A percentile compares a stretch with the other conserved stretches of the same genome.
Evolutionary conservation across 2,888 invertebrate species (phyloP).

Genomic region (Dicycla oo): DNA sequence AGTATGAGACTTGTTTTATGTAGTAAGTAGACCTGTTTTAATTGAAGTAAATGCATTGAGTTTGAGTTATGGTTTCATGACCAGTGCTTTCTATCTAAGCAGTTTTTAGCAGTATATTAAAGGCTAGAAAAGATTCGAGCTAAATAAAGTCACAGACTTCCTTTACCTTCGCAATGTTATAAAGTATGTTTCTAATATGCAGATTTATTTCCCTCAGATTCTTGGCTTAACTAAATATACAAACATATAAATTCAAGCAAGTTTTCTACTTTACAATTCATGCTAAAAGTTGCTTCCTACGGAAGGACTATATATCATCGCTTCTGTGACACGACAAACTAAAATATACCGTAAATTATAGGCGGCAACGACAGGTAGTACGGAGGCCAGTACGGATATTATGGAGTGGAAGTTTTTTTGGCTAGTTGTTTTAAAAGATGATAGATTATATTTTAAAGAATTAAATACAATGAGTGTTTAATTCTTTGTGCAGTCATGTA

Average conservation of each 20-base stretch:
- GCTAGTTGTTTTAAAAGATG: neutral
- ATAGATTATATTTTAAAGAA: too few relatives aligned
- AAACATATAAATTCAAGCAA: slow-evolving; percentile 58
- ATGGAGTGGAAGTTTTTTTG: slow-evolving; percentile 20
- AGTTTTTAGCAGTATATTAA: neutral
- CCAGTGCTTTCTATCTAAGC: neutral
- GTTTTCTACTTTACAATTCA: slow-evolving; percentile 63
- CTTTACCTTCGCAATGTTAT: slow-evolving; percentile 6
- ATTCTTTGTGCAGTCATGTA: too few relatives aligned
- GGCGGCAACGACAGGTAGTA: slow-evolving; percentile 50
- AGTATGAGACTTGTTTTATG: too few relatives aligned
- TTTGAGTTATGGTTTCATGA: too few relatives aligned
- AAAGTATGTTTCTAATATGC: slow-evolving; percentile 48
- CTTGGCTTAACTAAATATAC: slow-evolving; percentile 51
- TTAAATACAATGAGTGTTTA: too few relatives aligned
- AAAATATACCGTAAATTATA: slow-evolving; percentile 61
- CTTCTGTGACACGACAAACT: slow-evolving; percentile 54
- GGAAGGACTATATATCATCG: slow-evolving; percentile 60
- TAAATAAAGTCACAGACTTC: slow-evolving; percentile 21
- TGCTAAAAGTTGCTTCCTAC: slow-evolving; percentile 55
- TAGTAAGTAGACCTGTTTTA: too few relatives aligned
- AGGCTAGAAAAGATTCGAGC: neutral
- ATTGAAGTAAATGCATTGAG: too few relatives aligned
- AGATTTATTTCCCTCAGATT: slow-evolving; percentile 45
- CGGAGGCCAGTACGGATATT: slow-evolving; percentile 40